Evolutionary conservation across 2,888 invertebrate species (phyloP).

Genomic region (Smittia sp.): DNA sequence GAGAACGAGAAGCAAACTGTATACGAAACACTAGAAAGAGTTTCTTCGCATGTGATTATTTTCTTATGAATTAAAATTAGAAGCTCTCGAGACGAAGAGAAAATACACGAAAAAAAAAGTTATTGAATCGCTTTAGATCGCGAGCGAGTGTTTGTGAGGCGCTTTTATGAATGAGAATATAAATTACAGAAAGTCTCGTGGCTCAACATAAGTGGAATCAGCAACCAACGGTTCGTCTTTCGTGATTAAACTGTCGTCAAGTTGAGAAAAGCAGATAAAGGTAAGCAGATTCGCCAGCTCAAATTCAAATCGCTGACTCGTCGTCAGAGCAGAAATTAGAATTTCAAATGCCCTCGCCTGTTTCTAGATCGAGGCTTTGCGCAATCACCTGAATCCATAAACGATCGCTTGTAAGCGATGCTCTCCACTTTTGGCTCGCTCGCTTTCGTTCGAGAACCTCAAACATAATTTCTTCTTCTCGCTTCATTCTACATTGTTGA

Average conservation of each 20-base stretch:
- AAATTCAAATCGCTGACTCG: no score
- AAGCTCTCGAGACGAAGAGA: slow-evolving; percentile 24
- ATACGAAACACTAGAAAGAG: slow-evolving; percentile 9
- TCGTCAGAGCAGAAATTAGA: neutral
- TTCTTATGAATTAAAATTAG: slow-evolving; percentile 39
- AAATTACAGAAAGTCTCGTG: slow-evolving; percentile 37
- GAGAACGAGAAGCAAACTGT: neutral
- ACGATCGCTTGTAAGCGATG: neutral
- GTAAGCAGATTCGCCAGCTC: neutral
- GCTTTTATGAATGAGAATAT: slow-evolving; percentile 36
- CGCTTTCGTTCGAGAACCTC: neutral
- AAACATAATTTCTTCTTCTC: slow-evolving; percentile 15
- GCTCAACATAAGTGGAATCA: slow-evolving; percentile 34
- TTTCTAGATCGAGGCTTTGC: neutral
- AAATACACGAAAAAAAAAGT: slow-evolving; percentile 27
- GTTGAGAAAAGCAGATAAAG: neutral
- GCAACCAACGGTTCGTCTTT: neutral
- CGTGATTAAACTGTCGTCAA: slow-evolving; percentile 11
- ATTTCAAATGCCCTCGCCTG: neutral
- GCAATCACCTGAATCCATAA: slow-evolving; percentile 9
- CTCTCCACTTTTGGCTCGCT: neutral
- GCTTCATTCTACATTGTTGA: slow-evolving; percentile 3
- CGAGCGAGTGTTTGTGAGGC: slow-evolving; percentile 12
- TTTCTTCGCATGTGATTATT: slow-evolving; percentile 19
- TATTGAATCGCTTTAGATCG: slow-evolving; percentile 24